A percentile compares a stretch with the other conserved stretches of the same genome.
These are phyloP conservation scores for Macrophya annulata DNA, from an alignment of 2,888 invertebrate genomes.

Conservation along the genomic window DNA sequence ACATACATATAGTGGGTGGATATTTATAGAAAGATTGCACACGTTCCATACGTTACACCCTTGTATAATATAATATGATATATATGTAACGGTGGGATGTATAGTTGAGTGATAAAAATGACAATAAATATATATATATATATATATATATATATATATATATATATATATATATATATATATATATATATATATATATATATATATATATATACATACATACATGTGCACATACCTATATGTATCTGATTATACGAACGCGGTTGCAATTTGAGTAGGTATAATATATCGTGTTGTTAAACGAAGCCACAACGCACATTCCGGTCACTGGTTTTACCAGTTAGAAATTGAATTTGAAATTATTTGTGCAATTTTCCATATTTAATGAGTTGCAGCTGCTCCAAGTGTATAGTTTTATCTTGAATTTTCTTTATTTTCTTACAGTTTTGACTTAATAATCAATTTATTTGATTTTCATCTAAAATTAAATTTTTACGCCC, in stretches of 20 bases:
- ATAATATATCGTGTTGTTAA: neutral
- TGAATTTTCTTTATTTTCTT: neutral
- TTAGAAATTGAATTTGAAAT: conserved; percentile 14
- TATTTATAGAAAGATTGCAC: neutral
- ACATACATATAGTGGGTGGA: neutral
- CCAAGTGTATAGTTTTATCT: neutral
- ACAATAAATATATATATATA: neutral
- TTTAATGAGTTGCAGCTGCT: neutral
- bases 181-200: neutral
- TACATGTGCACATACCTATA: neutral
- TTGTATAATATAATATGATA: neutral
- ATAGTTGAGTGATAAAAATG: neutral
- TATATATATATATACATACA: neutral
- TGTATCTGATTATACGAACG: conserved; percentile 18
- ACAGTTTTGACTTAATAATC: neutral
- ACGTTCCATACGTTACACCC: neutral
- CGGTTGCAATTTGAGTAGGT: conserved; percentile 1
- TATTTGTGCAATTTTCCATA: neutral
- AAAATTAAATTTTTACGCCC: no score
- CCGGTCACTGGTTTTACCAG: conserved; percentile 29
- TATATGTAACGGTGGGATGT: neutral
- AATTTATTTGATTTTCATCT: no score
- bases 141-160: neutral
- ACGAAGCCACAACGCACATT: neutral
- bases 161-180: neutral